Conservation (phyloP, 2,797 vertebrate genomes). For the Epinephelus coioides region DNA sequence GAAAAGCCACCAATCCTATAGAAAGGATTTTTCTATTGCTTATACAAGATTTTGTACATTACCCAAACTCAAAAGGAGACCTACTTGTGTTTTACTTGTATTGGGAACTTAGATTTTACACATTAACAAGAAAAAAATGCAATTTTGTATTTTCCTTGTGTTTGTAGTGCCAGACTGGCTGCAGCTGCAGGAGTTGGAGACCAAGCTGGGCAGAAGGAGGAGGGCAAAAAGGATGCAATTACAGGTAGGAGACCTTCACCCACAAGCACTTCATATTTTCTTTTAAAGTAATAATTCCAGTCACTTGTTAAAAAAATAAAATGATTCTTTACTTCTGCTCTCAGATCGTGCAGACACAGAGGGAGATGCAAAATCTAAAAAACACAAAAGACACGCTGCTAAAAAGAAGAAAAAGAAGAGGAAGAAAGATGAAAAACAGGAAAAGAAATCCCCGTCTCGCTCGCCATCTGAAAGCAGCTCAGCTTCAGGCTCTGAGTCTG, state of each 20-base stretch:
- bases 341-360: conserved; percentile 85
- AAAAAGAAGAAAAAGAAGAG: conserved; percentile 97
- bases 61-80: not conserved
- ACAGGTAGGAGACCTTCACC: conserved; percentile 71
- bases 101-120: not conserved
- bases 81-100: not conserved
- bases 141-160: not conserved
- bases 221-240: conserved; percentile 74
- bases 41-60: not conserved
- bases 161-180: conserved; percentile 82
- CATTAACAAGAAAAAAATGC: not conserved
- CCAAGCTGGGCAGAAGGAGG: conserved; percentile 71
- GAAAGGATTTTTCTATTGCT: not conserved
- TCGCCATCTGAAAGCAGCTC: conserved; percentile 86
- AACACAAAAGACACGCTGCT: conserved; percentile 92
- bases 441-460: conserved; percentile 88
- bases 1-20: not conserved
- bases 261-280: not conserved
- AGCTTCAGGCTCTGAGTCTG: conserved; percentile 84
- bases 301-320: too few relatives aligned
- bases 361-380: conserved; percentile 91
- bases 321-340: not conserved
- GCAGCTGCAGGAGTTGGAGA: conserved; percentile 72
- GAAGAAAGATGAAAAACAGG: conserved; percentile 94
- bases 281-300: not conserved